Evolutionary conservation across 2,888 invertebrate species (phyloP), one percentile per base, ranked within the genome.

Genomic region (Petrolisthes manimaculis): DNA sequence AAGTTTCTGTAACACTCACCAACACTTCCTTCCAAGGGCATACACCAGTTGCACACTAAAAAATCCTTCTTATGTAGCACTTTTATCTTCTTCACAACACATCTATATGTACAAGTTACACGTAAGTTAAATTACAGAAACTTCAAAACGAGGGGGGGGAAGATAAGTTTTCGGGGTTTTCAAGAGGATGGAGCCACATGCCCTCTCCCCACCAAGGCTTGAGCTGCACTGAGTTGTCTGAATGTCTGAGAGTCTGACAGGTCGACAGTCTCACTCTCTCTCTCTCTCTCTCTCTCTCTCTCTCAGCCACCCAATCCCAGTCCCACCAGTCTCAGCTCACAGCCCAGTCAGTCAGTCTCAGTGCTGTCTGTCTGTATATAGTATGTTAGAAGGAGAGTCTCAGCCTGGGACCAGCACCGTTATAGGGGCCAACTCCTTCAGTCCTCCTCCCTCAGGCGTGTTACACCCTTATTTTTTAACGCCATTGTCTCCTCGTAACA

Each of bases 361-460:
- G 61, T 61, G 61, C 61, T 18, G 9, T 61, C 12, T n/a, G 71
- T n/a, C 71, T 37, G 37, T 37, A n/a, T n/a, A n/a, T n/a, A 37
- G 37, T 37, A 37, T 37, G 37, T 37, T 37, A 37, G 8, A 37
- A 18, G 75, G 14, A 21, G 18, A 74, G 74, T 9, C 24, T 9
- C 24, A n/a, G 74, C n/a, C 24, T 21, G 79, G 18, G 55, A 79
- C 55, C 14, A 55, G 79, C 79, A 79, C 79, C 79, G 79, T 79
- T 79, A 79, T 21, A 54, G 53, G 51, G 51, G 21, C 79, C 55
- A 24, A 21, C 79, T 79, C 55, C 55, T 54, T 53, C 78, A 8
- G 21, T 9, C 24, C n/a, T 21, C 74, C n/a, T 9, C n/a, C 78
- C 78, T 21, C 14, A 71, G 71, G 78, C 53, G 21, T 55, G 21